Conservation (phyloP, 2,888 invertebrate species). For the Tachystola acroxantha region DNA sequence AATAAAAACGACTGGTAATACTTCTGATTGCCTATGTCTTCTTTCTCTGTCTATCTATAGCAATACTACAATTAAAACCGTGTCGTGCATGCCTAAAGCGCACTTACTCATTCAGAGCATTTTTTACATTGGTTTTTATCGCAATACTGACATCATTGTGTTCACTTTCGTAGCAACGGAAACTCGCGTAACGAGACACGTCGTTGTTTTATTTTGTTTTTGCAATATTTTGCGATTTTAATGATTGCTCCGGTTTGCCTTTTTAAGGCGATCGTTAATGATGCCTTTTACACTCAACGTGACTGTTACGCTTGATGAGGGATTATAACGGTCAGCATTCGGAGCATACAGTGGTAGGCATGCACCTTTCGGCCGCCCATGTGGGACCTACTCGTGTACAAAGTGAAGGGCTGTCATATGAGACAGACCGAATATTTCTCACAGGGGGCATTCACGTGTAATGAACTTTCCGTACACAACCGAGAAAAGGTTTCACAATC, state of each 20-base stretch:
- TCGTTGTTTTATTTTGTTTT: constrained; percentile 61
- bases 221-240: constrained; percentile 70
- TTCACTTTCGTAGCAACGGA: constrained; percentile 74
- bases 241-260: constrained; percentile 73
- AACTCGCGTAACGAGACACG: constrained; percentile 68
- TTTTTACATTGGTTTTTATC: constrained; percentile 65
- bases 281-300: constrained; percentile 70
- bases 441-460: constrained; percentile 54
- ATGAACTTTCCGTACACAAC: constrained; percentile 47
- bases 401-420: constrained; percentile 72
- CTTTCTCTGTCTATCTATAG: constrained; percentile 19
- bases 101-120: constrained; percentile 58
- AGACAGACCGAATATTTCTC: constrained; percentile 57
- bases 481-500: constrained; percentile 40
- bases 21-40: constrained; percentile 40
- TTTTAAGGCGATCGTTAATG: constrained; percentile 75
- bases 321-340: constrained; percentile 67
- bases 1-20: too few species aligned
- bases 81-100: constrained; percentile 44
- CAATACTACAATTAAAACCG: constrained; percentile 35
- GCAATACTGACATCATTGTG: constrained; percentile 64
- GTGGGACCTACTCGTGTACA: constrained; percentile 20
- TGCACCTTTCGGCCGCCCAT: constrained; percentile 39
- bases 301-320: constrained; percentile 57
- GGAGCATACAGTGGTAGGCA: constrained; percentile 33